Base-by-base conservation (phyloP, 2,797 vertebrate genomes). In the Microctenopoma steveboyesi region DNA sequence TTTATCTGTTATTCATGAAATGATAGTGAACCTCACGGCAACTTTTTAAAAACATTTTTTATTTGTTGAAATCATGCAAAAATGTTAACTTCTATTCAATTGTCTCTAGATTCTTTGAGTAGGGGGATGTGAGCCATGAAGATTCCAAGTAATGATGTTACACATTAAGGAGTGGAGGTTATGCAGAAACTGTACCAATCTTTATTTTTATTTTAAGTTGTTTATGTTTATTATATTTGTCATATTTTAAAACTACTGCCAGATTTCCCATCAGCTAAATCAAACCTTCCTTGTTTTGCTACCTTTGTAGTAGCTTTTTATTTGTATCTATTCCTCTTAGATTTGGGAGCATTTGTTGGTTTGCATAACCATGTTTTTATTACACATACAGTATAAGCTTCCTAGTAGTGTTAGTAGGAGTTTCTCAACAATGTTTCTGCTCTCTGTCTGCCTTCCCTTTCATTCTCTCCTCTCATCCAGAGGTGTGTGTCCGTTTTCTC, bases 401-500 rank as follows among this genome's bases (percentile, higher is more conserved):
- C 30, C 35, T 62, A 69, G 56, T 61, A 82, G 73, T 55, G 28
- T 30, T 22, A 22, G 22, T 33, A 33, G 74, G 16, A 64, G 67
- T 78, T 85, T 80, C 67, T 78, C 28, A 69, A 78, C 81, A 63
- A 76, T 90, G 85, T 89, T 85, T 91, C 79, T 92, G 65, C 89
- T 92, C 84, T 90, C 76, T 90, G 76, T 89, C 75, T 88, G 74
- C 86, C 85, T 57, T 77, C 87, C 89, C 83, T 88, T 72, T 84
- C 89, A 91, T 92, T 86, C 83, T 86, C 82, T 86, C 76, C 82
- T 86, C 51, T 86, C 88, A 87, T 89, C 81, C 76, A 78, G 86
- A 90, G 80, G 86, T 77, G 87, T 91, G 79, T 85, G 83, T 91
- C 79, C 57, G 64, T 90, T 81, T 61, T 91, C 83, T 88, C 77